Conservation (phyloP, 2,797 vertebrate genomes). For the Anableps anableps region DNA sequence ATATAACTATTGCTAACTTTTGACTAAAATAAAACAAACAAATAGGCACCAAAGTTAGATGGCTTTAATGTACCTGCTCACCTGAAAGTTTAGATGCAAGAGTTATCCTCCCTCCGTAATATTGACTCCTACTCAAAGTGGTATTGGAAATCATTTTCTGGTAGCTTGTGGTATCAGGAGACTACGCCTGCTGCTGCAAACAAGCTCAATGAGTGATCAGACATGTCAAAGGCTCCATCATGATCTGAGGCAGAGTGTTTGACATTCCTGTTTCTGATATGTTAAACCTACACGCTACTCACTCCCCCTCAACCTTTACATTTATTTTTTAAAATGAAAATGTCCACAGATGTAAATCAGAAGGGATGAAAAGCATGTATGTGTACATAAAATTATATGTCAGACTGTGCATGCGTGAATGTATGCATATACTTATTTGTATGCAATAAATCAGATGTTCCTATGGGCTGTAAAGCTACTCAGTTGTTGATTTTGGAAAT, state of each 20-base stretch:
- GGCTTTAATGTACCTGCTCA: conserved; percentile 17
- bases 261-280: neutral
- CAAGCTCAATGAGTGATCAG: conserved; percentile 29
- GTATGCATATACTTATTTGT: neutral
- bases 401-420: neutral
- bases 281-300: neutral
- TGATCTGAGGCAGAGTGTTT: conserved; percentile 20
- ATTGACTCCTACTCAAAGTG: conserved; percentile 25
- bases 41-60: conserved; percentile 1
- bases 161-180: conserved; percentile 30
- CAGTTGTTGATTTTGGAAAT: neutral
- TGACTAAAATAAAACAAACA: neutral
- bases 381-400: neutral
- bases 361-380: neutral
- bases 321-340: neutral
- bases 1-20: neutral
- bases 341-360: neutral
- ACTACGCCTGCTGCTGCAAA: conserved; percentile 33
- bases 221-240: conserved; percentile 14
- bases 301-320: neutral
- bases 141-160: conserved; percentile 49
- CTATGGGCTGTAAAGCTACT: neutral
- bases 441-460: neutral
- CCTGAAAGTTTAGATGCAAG: conserved; percentile 16
- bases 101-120: conserved; percentile 6